These are phyloP conservation scores for Leucoraja ocellata DNA, from an alignment of 2,797 vertebrate species.

Conservation along the genomic window DNA sequence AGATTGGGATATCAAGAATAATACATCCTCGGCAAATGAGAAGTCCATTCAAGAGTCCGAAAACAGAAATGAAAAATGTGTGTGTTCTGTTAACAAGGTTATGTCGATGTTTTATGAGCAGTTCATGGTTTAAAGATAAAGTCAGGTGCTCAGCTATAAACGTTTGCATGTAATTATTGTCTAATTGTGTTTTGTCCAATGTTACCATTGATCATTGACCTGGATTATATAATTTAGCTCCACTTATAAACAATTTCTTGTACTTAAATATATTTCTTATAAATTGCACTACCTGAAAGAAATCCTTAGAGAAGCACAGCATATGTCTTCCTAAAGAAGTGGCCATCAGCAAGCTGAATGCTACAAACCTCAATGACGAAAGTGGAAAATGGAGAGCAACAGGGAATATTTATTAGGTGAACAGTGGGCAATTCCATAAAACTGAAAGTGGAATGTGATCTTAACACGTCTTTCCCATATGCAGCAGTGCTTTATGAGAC, in stretches of 20 bases:
- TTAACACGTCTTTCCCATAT: too few relatives aligned
- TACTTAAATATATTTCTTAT: too few relatives aligned
- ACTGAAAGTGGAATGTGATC: not conserved
- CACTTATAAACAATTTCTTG: too few relatives aligned
- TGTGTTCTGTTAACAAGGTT: not conserved
- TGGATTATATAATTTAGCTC: not conserved
- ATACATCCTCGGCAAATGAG: too few relatives aligned
- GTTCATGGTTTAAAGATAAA: not conserved
- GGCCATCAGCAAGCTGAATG: slow-evolving; percentile 34
- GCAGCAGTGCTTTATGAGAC: not conserved
- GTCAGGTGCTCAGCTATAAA: not conserved
- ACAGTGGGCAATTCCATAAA: not conserved
- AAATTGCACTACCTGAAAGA: too few relatives aligned
- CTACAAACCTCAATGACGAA: slow-evolving; percentile 14
- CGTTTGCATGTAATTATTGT: not conserved
- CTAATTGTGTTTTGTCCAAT: not conserved
- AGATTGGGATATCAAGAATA: too few relatives aligned
- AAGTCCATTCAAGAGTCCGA: too few relatives aligned
- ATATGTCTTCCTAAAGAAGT: not conserved
- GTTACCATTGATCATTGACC: not conserved
- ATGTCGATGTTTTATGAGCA: not conserved
- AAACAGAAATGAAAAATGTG: too few relatives aligned
- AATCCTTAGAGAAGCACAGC: not conserved
- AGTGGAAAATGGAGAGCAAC: not conserved
- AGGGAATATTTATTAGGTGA: not conserved